Conservation (phyloP, 2,888 invertebrate species). For the Spicauda simplicius region DNA sequence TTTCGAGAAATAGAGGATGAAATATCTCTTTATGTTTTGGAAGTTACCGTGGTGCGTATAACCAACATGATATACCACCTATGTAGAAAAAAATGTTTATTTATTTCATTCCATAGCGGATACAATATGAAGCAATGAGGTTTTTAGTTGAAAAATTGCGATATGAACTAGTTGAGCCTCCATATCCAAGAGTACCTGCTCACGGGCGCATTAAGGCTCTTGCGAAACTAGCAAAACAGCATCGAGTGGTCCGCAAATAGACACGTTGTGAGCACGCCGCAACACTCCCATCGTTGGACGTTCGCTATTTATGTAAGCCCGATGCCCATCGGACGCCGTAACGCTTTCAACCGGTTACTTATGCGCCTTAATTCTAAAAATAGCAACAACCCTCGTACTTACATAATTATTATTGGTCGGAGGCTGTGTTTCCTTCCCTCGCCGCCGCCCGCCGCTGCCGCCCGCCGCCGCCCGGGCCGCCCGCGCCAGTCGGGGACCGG, state of each 20-base stretch:
- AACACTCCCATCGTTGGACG: constrained; percentile 37
- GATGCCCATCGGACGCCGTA: constrained; percentile 50
- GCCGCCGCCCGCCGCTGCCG: constrained; percentile 46
- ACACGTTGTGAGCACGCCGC: constrained; percentile 54
- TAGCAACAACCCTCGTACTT: constrained; percentile 74
- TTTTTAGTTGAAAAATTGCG: not conserved
- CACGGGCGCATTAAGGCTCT: constrained; percentile 49
- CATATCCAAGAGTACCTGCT: not conserved
- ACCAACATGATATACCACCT: not conserved
- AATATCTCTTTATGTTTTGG: not conserved
- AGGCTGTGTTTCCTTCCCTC: constrained; percentile 71
- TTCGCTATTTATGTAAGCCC: constrained; percentile 57
- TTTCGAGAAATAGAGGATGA: not conserved
- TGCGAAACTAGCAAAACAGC: constrained; percentile 62
- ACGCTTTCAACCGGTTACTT: constrained; percentile 60
- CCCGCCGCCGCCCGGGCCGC: constrained; percentile 1
- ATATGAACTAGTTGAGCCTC: constrained; percentile 30
- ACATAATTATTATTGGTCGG: constrained; percentile 77
- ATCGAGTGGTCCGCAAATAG: constrained; percentile 66
- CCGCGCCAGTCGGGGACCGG: constrained; percentile 57
- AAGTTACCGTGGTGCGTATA: not conserved
- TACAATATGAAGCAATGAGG: not conserved
- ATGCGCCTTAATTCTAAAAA: constrained; percentile 69
- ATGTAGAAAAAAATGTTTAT: not conserved
- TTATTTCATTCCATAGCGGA: not conserved